These are phyloP conservation scores for Rhombomys opimus DNA, from an alignment of 2,113 vertebrate genomes.

Conservation along the genomic window DNA sequence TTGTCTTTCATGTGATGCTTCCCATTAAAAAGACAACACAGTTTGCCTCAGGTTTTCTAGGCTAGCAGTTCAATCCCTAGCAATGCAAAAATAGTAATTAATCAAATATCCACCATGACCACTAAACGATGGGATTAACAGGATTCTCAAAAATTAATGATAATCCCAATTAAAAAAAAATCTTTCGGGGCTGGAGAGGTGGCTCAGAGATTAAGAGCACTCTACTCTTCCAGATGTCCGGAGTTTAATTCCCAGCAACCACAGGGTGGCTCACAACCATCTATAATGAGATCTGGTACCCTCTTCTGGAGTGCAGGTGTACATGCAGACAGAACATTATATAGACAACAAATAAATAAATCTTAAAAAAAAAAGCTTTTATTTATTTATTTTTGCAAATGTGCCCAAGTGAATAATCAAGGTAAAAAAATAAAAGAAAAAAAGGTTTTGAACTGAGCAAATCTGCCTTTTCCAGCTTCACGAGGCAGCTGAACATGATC, in stretches of 20 bases:
- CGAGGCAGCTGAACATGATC: background rate
- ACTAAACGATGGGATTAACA: background rate
- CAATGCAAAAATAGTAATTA: background rate
- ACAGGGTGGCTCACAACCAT: too few relatives aligned
- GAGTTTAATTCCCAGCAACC: too few relatives aligned
- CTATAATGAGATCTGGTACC: too few relatives aligned
- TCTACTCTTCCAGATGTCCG: background rate
- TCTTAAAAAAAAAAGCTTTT: too few relatives aligned
- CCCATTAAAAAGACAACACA: background rate
- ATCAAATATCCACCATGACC: background rate
- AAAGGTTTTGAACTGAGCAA: background rate
- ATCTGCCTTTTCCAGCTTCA: conserved; percentile 27
- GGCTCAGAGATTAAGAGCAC: background rate
- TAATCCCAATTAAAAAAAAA: background rate
- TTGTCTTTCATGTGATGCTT: background rate
- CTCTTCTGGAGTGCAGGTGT: too few relatives aligned
- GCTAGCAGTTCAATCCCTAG: background rate
- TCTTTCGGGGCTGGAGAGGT: background rate
- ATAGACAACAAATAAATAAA: too few relatives aligned
- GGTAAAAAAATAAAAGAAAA: background rate
- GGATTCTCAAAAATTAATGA: conserved; percentile 35
- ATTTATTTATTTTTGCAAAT: background rate
- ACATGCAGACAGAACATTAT: background rate
- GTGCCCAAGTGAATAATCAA: conserved; percentile 16
- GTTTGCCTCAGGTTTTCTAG: background rate